These are phyloP conservation scores for Donacobius atricapilla DNA, from an alignment of 2,113 vertebrate species.

Conservation along the genomic window DNA sequence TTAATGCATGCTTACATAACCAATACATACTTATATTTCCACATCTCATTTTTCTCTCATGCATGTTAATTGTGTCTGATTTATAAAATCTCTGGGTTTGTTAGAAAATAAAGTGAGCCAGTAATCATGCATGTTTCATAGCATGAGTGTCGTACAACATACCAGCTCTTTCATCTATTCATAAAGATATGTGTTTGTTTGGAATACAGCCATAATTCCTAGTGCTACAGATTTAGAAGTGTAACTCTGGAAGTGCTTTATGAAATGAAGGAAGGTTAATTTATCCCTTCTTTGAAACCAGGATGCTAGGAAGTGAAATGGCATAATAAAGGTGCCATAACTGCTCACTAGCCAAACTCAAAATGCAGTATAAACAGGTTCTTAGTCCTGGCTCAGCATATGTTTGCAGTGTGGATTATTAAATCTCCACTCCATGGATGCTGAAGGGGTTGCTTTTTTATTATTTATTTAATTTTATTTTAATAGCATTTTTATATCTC, in stretches of 20 bases:
- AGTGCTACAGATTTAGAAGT: neutral
- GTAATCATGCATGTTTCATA: neutral
- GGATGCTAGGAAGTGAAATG: neutral
- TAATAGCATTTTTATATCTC: neutral
- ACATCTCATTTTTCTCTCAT: neutral
- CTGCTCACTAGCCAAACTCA: neutral
- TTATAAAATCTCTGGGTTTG: neutral
- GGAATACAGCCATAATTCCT: neutral
- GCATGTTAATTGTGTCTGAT: neutral
- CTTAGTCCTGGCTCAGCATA: neutral
- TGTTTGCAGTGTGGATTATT: neutral
- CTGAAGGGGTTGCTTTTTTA: neutral
- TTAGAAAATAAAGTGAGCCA: neutral
- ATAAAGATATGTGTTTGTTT: neutral
- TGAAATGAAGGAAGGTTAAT: neutral
- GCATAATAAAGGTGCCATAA: neutral
- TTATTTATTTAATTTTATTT: neutral
- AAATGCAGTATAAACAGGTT: neutral
- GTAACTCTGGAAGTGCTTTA: neutral
- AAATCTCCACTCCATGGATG: neutral
- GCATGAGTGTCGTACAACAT: neutral
- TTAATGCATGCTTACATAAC: neutral
- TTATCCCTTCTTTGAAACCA: neutral
- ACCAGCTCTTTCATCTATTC: neutral
- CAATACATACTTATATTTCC: neutral